phyloP scores from a whole-genome alignment of 2,113 vertebrate genomes.

The Perccottus glenii region DNA sequence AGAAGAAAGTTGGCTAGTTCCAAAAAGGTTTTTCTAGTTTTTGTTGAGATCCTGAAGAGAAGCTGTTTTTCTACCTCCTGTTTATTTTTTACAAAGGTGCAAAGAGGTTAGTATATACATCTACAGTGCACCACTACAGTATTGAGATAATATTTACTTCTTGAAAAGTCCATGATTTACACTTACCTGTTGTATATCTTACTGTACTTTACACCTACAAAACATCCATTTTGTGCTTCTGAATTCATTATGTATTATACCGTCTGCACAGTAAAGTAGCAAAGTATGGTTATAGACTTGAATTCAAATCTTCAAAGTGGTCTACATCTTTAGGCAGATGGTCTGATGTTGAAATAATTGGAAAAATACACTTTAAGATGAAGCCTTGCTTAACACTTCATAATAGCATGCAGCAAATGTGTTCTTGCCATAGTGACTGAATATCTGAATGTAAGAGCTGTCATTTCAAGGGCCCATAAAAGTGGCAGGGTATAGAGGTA shows the following conservation, averaged over 20 bases:
- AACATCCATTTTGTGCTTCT: background rate
- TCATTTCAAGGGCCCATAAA: constrained; percentile 28
- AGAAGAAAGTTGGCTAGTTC: no score
- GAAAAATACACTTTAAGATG: constrained; percentile 17
- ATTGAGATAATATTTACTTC: background rate
- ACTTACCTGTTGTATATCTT: background rate
- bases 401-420: constrained; percentile 28
- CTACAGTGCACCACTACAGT: no score
- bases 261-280: background rate
- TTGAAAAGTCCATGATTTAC: background rate
- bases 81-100: no score
- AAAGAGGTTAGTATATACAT: no score
- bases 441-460: constrained; percentile 25
- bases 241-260: background rate
- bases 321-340: constrained; percentile 5
- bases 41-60: no score
- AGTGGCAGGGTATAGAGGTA: constrained; percentile 17
- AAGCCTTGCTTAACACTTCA: constrained; percentile 31
- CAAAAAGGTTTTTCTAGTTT: no score
- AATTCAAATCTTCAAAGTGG: constrained; percentile 15
- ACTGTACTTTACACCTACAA: background rate
- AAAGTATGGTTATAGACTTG: background rate
- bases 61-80: no score
- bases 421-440: constrained; percentile 62
- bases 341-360: constrained; percentile 17